A percentile compares a stretch with the other conserved stretches of the same genome.
Evolutionary conservation across 2,888 invertebrate genomes (phyloP).

Genomic region (Pachymerium ferrugineum): DNA sequence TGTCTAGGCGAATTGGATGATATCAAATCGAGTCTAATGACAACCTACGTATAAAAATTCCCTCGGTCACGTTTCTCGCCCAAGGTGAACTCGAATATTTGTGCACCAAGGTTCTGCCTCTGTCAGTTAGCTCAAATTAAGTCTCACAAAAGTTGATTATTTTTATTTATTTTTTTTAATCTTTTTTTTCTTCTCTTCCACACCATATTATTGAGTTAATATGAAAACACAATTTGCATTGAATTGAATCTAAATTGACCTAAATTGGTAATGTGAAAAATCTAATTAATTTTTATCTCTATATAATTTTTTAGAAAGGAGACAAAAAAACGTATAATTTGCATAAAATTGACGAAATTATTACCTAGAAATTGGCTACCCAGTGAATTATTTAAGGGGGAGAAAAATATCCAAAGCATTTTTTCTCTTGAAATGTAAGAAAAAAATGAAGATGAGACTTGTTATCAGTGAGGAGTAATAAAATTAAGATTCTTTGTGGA

Average conservation of each 20-base stretch:
- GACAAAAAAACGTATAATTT: background rate
- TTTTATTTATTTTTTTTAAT: no score
- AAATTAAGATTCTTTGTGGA: conserved; percentile 13
- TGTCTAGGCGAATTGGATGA: background rate
- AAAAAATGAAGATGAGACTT: no score
- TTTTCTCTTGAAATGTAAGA: background rate
- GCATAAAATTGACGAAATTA: background rate
- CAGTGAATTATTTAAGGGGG: background rate
- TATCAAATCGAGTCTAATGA: background rate
- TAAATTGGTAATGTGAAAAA: background rate
- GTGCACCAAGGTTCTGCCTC: background rate
- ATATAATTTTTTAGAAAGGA: no score
- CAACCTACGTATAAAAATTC: background rate
- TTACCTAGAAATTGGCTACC: background rate
- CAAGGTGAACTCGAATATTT: conserved; percentile 9
- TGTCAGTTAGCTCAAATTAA: background rate
- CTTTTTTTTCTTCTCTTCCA: no score
- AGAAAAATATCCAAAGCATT: background rate
- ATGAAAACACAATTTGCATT: background rate
- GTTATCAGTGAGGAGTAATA: conserved; percentile 1
- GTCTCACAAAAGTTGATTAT: background rate
- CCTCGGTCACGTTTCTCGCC: background rate
- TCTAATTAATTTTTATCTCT: background rate
- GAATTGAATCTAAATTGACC: conserved; percentile 13
- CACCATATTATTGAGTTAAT: conserved; percentile 13